Conservation (phyloP, 2,113 vertebrate genomes). For the Siphamia tubifer region DNA sequence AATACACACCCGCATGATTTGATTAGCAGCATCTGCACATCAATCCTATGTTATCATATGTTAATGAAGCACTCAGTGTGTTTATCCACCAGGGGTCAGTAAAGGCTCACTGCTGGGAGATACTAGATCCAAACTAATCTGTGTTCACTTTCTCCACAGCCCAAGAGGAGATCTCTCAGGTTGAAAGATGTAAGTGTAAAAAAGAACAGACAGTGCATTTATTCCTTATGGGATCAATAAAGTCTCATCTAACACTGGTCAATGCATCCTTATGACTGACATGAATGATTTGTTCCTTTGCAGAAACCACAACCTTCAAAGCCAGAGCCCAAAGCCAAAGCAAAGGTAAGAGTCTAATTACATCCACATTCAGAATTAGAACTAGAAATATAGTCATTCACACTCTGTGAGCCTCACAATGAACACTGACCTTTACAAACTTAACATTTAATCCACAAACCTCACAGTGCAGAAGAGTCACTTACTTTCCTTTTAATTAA, state of each 20-base stretch:
- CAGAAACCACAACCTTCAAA: slow-evolving; percentile 85
- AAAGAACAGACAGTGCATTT: accelerated
- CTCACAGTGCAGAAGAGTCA: too few relatives aligned
- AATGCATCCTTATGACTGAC: background rate
- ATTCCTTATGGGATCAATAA: too few relatives aligned
- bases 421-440: too few relatives aligned
- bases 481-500: too few relatives aligned
- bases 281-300: background rate
- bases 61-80: background rate
- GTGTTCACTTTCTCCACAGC: slow-evolving; percentile 63
- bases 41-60: background rate
- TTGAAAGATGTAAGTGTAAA: slow-evolving; percentile 71
- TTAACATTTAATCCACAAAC: too few relatives aligned
- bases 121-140: slow-evolving; percentile 7
- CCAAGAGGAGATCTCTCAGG: slow-evolving; percentile 87
- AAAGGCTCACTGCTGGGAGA: background rate
- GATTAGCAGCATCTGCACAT: background rate
- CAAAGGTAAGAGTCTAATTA: slow-evolving; percentile 80
- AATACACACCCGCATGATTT: background rate
- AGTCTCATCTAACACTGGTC: too few relatives aligned
- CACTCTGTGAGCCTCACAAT: too few relatives aligned
- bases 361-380: too few relatives aligned
- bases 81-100: slow-evolving; percentile 62
- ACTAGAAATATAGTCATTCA: too few relatives aligned
- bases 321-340: slow-evolving; percentile 88